Evolutionary conservation across 2,113 vertebrate species (phyloP).

Genomic region (Engraulis encrasicolus): DNA sequence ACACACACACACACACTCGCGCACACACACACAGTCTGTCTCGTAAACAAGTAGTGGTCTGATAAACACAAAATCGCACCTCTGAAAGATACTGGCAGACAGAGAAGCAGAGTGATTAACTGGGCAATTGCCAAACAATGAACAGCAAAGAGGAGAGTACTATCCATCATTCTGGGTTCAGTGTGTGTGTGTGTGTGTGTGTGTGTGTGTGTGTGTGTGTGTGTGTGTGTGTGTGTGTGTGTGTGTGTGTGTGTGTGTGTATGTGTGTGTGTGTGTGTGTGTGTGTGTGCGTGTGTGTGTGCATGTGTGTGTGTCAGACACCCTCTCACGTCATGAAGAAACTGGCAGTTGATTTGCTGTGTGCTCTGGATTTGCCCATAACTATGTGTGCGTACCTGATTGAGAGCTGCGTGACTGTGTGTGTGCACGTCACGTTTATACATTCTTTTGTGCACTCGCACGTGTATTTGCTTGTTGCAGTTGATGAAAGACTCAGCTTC

Average conservation of each 20-base stretch:
- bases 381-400: too few relatives aligned
- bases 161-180: neutral
- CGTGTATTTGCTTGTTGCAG: too few relatives aligned
- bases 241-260: neutral
- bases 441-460: too few relatives aligned
- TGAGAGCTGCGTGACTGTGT: neutral
- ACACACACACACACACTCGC: neutral
- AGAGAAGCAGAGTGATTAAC: neutral
- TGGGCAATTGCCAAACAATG: neutral
- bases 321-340: too few relatives aligned
- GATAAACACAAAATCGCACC: too few relatives aligned
- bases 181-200: neutral
- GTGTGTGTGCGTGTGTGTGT: neutral
- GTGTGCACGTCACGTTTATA: neutral
- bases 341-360: too few relatives aligned
- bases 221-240: conserved; percentile 8
- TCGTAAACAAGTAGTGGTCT: too few relatives aligned
- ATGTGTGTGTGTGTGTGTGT: neutral
- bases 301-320: neutral
- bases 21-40: too few relatives aligned
- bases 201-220: neutral
- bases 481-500: too few relatives aligned
- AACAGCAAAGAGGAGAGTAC: neutral
- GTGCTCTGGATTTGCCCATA: too few relatives aligned
- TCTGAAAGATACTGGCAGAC: neutral